Evolutionary conservation across 2,797 vertebrate species (phyloP), one percentile per base, ranked within the genome.

Genomic region (Erpetoichthys calabaricus): DNA sequence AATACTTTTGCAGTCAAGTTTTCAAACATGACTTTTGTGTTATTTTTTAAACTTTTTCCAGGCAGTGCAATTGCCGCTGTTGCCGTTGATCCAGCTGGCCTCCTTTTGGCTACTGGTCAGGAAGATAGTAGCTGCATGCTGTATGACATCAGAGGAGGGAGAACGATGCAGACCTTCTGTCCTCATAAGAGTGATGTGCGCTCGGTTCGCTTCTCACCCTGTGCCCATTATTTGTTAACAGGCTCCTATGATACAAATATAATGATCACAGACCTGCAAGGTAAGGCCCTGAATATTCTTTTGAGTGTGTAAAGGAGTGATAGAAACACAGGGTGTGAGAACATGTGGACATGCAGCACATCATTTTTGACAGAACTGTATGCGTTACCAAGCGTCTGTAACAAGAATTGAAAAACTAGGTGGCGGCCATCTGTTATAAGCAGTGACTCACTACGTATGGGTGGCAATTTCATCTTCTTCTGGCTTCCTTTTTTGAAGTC

Each of bases 161-260:
- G 96, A 47, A 92, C 90, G 61, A 93, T 99, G 7, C 96, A 99
- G 73, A 89, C 86, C 3, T 98, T 92, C 57, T 88, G 89, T 3
- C 95, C 96, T 0, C 95, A 98, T 59, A 45, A 72, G 77, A 89
- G 88, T 1, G 96, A 99, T 8, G 82, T 99, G 4, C 94, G 95
- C 62, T 99, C 96, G 0, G 93, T 99, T 53, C 89, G 94, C 61
- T 99, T 98, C 75, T 98, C 95, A 0, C 90, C 94, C 0, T 91
- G 95, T 58, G 96, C 96, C 6, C 92, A 96, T 80, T 93, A 95
- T 66, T 77, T 99, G 65, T 90, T 99, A 56, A 98, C 93, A 0
- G 96, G 94, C 46, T 99, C 96, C 10, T 99, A 99, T 0, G 96
- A 99, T 74, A 91, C 90, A 89, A 94, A 89, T 68, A 89, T 97